A percentile compares a stretch with the other conserved stretches of the same genome.
These are phyloP conservation scores for Urophycis tenuis DNA, from an alignment of 2,797 vertebrate genomes.

Conservation along the genomic window DNA sequence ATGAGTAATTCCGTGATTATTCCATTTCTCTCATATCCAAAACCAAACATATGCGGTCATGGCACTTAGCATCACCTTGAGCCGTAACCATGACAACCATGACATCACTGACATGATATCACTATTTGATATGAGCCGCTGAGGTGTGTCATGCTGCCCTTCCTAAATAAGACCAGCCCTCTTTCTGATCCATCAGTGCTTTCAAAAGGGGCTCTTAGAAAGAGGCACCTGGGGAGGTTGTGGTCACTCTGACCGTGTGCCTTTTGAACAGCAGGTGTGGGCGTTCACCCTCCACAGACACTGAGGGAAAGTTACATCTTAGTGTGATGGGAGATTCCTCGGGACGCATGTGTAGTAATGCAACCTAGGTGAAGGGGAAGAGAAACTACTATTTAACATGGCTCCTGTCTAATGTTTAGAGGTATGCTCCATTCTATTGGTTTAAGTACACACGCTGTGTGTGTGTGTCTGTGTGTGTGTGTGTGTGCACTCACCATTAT, in stretches of 20 bases:
- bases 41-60: conserved; percentile 24
- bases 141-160: background rate
- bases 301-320: background rate
- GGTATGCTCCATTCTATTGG: conserved; percentile 47
- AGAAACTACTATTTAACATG: conserved; percentile 60
- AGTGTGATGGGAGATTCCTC: background rate
- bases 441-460: conserved; percentile 35
- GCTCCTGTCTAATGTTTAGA: conserved; percentile 48
- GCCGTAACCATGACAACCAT: conserved; percentile 14
- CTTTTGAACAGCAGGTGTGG: background rate
- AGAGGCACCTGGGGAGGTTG: background rate
- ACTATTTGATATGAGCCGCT: background rate
- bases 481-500: conserved; percentile 24
- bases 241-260: background rate
- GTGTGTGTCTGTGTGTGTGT: conserved; percentile 21
- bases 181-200: background rate
- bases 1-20: conserved; percentile 3
- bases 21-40: conserved; percentile 29
- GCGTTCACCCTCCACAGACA: background rate
- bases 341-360: background rate
- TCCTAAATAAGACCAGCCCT: background rate
- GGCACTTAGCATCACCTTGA: conserved; percentile 16
- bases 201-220: too few relatives aligned
- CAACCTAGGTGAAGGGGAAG: conserved; percentile 51
- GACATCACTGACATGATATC: conserved; percentile 29